These are phyloP conservation scores for Dicerorhinus sumatrensis DNA, from an alignment of 2,113 vertebrate species.

Conservation along the genomic window DNA sequence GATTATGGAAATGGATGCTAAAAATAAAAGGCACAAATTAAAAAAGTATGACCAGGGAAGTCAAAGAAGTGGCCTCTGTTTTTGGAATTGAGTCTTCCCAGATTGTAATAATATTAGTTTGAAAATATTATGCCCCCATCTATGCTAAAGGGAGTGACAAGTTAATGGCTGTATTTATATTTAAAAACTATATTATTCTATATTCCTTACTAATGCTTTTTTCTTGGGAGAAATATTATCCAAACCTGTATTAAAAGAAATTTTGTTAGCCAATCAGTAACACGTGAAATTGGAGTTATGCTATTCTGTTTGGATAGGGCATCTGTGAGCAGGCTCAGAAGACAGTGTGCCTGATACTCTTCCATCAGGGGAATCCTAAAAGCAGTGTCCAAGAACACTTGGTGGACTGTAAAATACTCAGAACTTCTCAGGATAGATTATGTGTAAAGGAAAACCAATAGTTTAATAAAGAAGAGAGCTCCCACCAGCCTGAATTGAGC, in stretches of 20 bases:
- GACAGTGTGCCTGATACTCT: background rate
- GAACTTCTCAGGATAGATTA: background rate
- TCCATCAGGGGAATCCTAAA: background rate
- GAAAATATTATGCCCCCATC: background rate
- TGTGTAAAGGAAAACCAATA: background rate
- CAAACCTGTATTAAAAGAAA: background rate
- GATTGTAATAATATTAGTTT: constrained; percentile 45
- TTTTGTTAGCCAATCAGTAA: background rate
- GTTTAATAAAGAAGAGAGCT: background rate
- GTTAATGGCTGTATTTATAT: background rate
- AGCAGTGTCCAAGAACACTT: background rate
- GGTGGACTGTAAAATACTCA: background rate
- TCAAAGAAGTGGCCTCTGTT: background rate
- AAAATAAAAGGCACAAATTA: constrained; percentile 75
- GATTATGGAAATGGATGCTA: constrained; percentile 71
- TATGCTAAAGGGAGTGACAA: background rate
- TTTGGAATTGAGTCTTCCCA: background rate
- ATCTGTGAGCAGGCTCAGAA: background rate
- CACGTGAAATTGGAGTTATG: background rate
- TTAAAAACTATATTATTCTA: background rate
- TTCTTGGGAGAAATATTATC: background rate
- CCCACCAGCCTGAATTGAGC: background rate
- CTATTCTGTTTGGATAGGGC: background rate
- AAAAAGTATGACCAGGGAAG: constrained; percentile 50
- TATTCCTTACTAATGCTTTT: background rate